These are phyloP conservation scores for Oegoconia quadripuncta DNA, from an alignment of 2,888 invertebrate species.

Conservation along the genomic window DNA sequence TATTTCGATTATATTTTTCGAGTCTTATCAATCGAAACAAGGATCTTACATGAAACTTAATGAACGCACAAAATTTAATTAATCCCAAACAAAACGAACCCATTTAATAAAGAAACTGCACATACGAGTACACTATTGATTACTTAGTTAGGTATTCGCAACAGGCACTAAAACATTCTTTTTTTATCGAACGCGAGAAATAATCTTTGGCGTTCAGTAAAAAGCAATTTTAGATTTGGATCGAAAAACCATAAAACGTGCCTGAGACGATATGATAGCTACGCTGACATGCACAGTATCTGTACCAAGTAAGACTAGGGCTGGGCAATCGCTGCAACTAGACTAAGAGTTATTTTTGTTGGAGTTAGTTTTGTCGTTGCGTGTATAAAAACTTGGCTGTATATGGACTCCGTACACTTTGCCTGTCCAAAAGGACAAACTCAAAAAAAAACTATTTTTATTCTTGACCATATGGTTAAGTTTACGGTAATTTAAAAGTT, in stretches of 20 bases:
- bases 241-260: conserved; percentile 57
- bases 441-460: too few species aligned
- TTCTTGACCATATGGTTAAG: too few species aligned
- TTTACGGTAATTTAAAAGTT: too few species aligned
- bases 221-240: conserved; percentile 67
- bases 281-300: conserved; percentile 23
- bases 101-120: neutral
- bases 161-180: neutral
- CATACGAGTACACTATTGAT: neutral
- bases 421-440: too few species aligned
- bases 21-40: too few species aligned
- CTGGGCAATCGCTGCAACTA: conserved; percentile 11
- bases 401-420: too few species aligned
- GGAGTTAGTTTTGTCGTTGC: too few species aligned
- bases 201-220: conserved; percentile 39
- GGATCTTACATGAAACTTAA: too few species aligned
- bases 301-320: conserved; percentile 23
- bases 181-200: conserved; percentile 29
- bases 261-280: conserved; percentile 36
- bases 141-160: too few species aligned
- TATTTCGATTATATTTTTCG: too few species aligned
- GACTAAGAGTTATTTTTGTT: conserved; percentile 10
- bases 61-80: too few species aligned
- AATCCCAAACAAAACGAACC: neutral
- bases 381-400: too few species aligned